Evolutionary conservation across 2,888 invertebrate species (phyloP), one percentile per base, ranked within the genome.

Genomic region (Microctonus brassicae): DNA sequence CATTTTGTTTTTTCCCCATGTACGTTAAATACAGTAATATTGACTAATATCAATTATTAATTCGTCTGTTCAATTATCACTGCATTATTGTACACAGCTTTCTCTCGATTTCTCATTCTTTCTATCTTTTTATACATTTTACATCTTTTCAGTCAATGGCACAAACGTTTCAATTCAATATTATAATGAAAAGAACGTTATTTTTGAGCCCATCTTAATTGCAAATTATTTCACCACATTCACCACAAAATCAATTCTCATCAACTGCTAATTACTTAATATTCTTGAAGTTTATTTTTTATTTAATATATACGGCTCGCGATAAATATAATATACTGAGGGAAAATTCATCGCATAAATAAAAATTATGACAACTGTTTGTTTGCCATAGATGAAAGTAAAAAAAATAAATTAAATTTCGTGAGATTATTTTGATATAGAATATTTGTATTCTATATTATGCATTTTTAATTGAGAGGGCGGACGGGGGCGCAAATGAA

Each of bases 11-110:
- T 42, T 81, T 83, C 79, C 82, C 77, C 81, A 81, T 83, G 83
- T 81, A 83, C 79, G 82, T 82, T 84, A 82, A 81, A 84, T 86
- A 84, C 83, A 85, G 80, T 85, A 81, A 81, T 81, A 79, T 77
- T 81, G 79, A 80, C 84, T 55, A 86, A 84, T 84, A 84, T 84
- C 82, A 85, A 83, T 84, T 77, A 83, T 81, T 78, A 79, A 82
- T 81, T 75, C 74, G 76, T 78, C 80, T 78, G 76, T 79, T 80
- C 79, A 80, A 82, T 83, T 78, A 78, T 81, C 80, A 82, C 80
- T 81, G 82, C 77, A 81, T 83, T 83, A 85, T 83, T 86, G 81
- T 86, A 86, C 86, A 86, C 82, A 83, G 82, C 80, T 77, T 76
- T 81, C 81, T 83, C 58, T 77, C 62, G n/a, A n/a, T n/a, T n/a